A percentile compares a stretch with the other conserved stretches of the same genome.
These are phyloP conservation scores for Galerucella pusilla DNA, from an alignment of 2,888 invertebrate species.

Conservation along the genomic window DNA sequence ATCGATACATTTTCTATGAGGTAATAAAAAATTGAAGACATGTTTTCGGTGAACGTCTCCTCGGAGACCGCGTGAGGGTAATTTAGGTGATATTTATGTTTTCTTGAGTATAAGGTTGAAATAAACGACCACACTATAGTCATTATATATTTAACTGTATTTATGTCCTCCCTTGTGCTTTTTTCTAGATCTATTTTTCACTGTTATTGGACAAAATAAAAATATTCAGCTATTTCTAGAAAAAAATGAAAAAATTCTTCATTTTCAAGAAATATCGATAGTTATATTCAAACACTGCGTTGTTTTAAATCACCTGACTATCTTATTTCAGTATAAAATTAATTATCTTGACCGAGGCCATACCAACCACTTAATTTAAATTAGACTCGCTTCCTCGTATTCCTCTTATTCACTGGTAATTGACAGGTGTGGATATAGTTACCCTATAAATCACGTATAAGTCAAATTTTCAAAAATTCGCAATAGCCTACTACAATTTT, in stretches of 20 bases:
- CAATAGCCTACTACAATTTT: too few relatives aligned
- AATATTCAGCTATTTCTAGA: too few relatives aligned
- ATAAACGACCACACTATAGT: conserved; percentile 30
- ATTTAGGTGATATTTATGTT: conserved; percentile 45
- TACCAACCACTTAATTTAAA: background rate
- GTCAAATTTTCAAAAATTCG: too few relatives aligned
- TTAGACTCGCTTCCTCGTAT: background rate
- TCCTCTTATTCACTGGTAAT: background rate
- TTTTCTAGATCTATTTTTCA: background rate
- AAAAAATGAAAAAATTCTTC: too few relatives aligned
- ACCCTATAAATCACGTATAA: background rate
- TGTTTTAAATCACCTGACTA: too few relatives aligned
- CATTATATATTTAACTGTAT: conserved; percentile 34
- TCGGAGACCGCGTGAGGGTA: conserved; percentile 38
- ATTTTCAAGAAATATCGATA: too few relatives aligned
- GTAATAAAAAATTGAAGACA: conserved; percentile 40
- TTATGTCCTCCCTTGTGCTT: background rate
- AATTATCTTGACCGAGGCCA: background rate
- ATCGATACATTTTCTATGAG: conserved; percentile 31
- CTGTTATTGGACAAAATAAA: background rate
- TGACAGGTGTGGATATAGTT: background rate
- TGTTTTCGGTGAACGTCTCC: conserved; percentile 41
- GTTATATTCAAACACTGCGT: too few relatives aligned
- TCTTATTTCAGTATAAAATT: background rate
- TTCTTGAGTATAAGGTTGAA: conserved; percentile 35